Evolutionary conservation across 30 jellyfish, hydroid and myxozoan species (phyloP).

Genomic region (Phacellophora camtschatica): DNA sequence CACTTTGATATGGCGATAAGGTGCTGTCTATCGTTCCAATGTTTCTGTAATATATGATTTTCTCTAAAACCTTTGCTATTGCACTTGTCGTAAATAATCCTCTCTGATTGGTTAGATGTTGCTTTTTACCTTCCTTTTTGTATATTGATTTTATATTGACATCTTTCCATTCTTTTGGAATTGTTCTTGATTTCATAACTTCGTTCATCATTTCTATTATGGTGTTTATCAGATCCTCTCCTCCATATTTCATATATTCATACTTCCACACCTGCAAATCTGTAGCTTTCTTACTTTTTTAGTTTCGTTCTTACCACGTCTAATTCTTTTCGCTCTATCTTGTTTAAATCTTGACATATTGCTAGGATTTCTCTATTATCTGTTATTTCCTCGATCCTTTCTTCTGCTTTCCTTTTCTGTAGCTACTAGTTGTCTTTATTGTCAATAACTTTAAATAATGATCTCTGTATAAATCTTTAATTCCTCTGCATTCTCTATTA

Average conservation of each 20-base stretch:
- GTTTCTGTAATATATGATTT: background rate
- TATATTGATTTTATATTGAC: slow-evolving; percentile 11
- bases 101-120: background rate
- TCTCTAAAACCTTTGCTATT: background rate
- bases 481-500: background rate
- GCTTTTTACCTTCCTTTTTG: slow-evolving; percentile 1
- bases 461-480: background rate
- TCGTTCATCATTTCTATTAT: background rate
- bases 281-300: background rate
- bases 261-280: background rate
- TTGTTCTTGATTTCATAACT: background rate
- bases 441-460: background rate
- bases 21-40: background rate
- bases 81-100: slow-evolving; percentile 8
- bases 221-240: slow-evolving; percentile 17
- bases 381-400: background rate
- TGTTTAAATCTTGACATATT: background rate
- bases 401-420: slow-evolving; percentile 25
- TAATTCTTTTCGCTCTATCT: background rate
- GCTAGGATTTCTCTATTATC: background rate
- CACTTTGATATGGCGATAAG: background rate
- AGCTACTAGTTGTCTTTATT: background rate
- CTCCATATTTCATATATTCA: slow-evolving; percentile 15
- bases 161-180: background rate
- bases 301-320: background rate